A percentile compares a stretch with the other conserved stretches of the same genome.
Evolutionary conservation across 1,140 invertebrate species (phyloP).

Genomic region (Pseudachorutes palmiensis): DNA sequence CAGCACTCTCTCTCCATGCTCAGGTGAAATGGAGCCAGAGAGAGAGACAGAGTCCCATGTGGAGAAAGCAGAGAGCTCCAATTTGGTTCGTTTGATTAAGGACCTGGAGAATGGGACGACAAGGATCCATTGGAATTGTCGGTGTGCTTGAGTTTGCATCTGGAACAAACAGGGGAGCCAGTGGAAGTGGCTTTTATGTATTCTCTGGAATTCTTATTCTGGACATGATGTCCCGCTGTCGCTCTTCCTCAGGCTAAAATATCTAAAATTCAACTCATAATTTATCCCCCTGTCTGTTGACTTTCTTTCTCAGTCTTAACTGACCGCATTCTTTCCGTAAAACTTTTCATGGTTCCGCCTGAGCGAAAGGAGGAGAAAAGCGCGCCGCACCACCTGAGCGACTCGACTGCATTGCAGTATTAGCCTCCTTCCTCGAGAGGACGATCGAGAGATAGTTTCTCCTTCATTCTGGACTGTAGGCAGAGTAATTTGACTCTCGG

Average conservation of each 20-base stretch:
- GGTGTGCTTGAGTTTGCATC: too few relatives aligned
- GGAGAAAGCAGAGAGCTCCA: too few relatives aligned
- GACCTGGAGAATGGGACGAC: too few relatives aligned
- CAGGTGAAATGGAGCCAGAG: too few relatives aligned
- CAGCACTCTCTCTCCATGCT: too few relatives aligned
- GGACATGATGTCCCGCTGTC: background rate
- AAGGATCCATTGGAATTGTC: too few relatives aligned
- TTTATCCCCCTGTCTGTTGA: background rate
- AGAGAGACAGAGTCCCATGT: too few relatives aligned
- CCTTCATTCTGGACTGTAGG: background rate
- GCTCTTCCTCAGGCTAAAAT: background rate
- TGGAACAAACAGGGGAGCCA: too few relatives aligned
- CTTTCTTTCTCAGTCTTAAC: background rate
- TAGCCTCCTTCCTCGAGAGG: background rate
- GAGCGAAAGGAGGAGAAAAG: background rate
- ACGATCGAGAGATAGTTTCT: background rate
- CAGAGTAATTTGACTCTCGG: background rate
- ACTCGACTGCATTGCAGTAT: conserved; percentile 2
- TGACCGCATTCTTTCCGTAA: background rate
- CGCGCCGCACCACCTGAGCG: background rate
- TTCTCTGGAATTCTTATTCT: background rate
- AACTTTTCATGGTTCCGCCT: too few relatives aligned
- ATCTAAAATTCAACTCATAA: conserved; percentile 8
- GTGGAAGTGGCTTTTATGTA: background rate
- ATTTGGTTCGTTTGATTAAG: too few relatives aligned